Conservation (phyloP, 2,888 invertebrate genomes). For the Apamea sordens region DNA sequence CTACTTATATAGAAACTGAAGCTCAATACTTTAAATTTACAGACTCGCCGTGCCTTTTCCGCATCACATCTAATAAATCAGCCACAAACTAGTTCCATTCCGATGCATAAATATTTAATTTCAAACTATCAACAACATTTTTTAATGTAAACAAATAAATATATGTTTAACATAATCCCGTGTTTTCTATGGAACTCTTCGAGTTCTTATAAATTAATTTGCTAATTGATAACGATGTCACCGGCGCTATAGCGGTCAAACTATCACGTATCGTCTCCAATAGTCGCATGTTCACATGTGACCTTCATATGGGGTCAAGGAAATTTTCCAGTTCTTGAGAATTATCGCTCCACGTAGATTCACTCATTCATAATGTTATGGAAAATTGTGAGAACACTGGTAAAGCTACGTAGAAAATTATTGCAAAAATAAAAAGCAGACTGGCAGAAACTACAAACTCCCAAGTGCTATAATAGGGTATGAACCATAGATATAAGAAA, state of each 20-base stretch:
- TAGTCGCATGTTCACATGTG: conserved; percentile 3
- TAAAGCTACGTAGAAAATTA: neutral
- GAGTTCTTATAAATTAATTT: conserved; percentile 17
- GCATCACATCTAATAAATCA: conserved; percentile 34
- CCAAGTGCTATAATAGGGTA: neutral
- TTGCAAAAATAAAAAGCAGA: neutral
- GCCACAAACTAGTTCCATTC: conserved; percentile 1
- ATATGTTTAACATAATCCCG: conserved; percentile 6
- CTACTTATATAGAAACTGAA: conserved; percentile 30
- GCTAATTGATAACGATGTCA: conserved; percentile 17
- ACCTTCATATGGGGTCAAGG: conserved; percentile 17
- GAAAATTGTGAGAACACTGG: neutral
- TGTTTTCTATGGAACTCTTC: conserved; percentile 11
- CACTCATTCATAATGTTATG: conserved; percentile 14
- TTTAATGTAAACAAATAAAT: conserved; percentile 41
- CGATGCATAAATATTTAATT: conserved; percentile 14
- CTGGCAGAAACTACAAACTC: neutral
- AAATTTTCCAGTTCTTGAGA: conserved; percentile 18
- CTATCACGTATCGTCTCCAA: conserved; percentile 22
- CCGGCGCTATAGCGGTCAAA: conserved; percentile 6
- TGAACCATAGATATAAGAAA: neutral
- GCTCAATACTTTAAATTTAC: conserved; percentile 35
- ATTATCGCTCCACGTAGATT: neutral
- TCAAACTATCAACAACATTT: neutral
- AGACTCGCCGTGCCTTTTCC: conserved; percentile 40